These are phyloP conservation scores for Kryphioiulus occultus DNA, from an alignment of 2,888 invertebrate species.

Conservation along the genomic window DNA sequence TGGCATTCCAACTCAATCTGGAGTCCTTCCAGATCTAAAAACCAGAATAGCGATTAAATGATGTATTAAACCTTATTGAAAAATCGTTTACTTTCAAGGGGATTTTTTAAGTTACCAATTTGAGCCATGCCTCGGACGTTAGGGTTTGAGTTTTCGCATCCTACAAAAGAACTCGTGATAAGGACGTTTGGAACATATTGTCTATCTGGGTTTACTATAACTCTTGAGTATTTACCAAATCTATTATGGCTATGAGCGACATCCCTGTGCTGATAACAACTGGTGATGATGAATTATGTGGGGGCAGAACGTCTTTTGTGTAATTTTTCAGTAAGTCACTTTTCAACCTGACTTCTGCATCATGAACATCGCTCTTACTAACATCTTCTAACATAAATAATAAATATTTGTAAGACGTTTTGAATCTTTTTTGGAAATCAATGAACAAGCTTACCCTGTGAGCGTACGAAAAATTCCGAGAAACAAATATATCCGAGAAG, in stretches of 20 bases:
- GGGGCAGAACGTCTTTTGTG: not conserved
- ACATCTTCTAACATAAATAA: not conserved
- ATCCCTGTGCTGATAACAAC: not conserved
- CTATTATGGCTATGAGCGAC: not conserved
- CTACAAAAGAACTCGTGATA: not conserved
- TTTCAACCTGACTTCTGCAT: conserved; percentile 22
- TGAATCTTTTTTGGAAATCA: no score
- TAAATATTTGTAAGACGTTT: no score
- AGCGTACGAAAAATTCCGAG: not conserved
- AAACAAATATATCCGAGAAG: not conserved
- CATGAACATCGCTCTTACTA: not conserved
- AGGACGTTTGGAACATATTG: not conserved
- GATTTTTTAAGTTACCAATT: conserved; percentile 57
- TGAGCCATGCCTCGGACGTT: not conserved
- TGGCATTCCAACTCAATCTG: not conserved
- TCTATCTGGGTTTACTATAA: not conserved
- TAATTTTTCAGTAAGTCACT: conserved; percentile 22
- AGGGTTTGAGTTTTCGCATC: conserved; percentile 41
- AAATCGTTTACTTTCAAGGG: no score
- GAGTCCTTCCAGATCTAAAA: not conserved
- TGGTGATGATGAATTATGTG: conserved; percentile 18
- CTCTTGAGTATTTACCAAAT: not conserved
- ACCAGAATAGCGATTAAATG: not conserved
- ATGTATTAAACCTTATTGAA: no score
- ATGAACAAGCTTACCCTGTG: not conserved